Percentiles rank a stretch among this genome's conserved stretches.
phyloP scores from a whole-genome alignment of 2,888 invertebrate species.

The Phengaris alcon region DNA sequence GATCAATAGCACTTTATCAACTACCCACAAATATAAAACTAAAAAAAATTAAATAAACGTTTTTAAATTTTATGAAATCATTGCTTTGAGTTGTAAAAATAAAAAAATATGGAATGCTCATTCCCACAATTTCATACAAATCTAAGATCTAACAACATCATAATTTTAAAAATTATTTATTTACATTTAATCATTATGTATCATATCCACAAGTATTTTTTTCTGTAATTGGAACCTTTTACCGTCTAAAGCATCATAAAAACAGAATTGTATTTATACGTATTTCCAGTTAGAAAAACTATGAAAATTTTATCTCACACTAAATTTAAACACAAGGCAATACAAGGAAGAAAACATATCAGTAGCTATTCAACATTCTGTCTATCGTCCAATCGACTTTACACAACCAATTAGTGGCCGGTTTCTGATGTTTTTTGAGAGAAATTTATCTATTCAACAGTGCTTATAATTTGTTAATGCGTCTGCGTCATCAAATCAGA shows the following conservation, averaged over 20 bases:
- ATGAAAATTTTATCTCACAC: background rate
- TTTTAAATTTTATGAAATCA: background rate
- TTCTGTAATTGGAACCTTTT: constrained; percentile 16
- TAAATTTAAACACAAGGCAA: background rate
- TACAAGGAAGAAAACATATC: background rate
- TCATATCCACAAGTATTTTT: background rate
- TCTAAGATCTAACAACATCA: constrained; percentile 22
- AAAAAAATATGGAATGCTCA: constrained; percentile 22
- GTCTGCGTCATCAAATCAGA: too few relatives aligned
- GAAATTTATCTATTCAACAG: too few relatives aligned
- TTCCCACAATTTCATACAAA: constrained; percentile 4
- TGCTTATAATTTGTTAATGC: too few relatives aligned
- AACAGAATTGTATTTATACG: too few relatives aligned
- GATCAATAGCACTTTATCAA: too few relatives aligned
- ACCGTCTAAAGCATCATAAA: background rate
- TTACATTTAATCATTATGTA: constrained; percentile 17
- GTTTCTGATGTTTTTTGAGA: too few relatives aligned
- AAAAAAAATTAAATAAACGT: background rate
- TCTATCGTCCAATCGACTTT: too few relatives aligned
- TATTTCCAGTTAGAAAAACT: too few relatives aligned
- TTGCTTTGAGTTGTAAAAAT: background rate
- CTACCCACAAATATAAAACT: background rate
- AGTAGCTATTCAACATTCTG: background rate
- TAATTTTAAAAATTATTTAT: constrained; percentile 6
- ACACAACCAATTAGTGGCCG: too few relatives aligned